Evolutionary conservation across 1,140 invertebrate species (phyloP), one percentile per base, ranked within the genome.

Genomic region (Calliopsis andreniformis): DNA sequence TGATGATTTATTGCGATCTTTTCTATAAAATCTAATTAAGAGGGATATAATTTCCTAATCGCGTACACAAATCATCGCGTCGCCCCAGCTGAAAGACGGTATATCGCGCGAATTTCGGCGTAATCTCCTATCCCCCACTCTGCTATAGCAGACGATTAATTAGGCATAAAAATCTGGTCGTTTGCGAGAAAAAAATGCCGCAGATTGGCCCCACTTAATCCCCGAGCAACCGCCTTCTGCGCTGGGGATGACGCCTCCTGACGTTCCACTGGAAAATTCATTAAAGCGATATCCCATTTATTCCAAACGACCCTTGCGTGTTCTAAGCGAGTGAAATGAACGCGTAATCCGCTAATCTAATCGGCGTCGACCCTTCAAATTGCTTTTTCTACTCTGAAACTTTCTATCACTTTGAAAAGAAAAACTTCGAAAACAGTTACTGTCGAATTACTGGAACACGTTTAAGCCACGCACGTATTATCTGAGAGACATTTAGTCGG

Each of bases 71-170:
- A 87, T 87, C 86, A 83, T 76, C 76, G 82, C 83, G 79, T 67
- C 70, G 72, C 78, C 79, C 80, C 77, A 73, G 76, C 79, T 56
- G 69, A 78, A 81, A 80, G 72, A 83, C 77, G 77, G 28, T 80
- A 56, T 84, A 70, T 83, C 79, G 80, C 59, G 72, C 77, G 86
- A 84, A 87, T 87, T 85, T 84, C 77, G 49, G 79, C 80, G 62
- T 89, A 87, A 89, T 88, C 85, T 77, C 47, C 66, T 73, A 78
- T 80, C 45, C 82, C 87, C 86, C 4, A 39, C 82, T 66, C 75
- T 68, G 82, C 83, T 85, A 91, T 90, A 90, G 88, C 87, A 87
- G 88, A 86, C 90, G 88, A 91, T 92, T 90, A 91, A 91, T 91
- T 91, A 87, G 79, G 84, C 85, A 87, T 89, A 89, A 91, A 89